Percentiles rank a stretch among this genome's conserved stretches.
phyloP scores from a whole-genome alignment of 1,140 invertebrate species.

The Rhagoletis pomonella region DNA sequence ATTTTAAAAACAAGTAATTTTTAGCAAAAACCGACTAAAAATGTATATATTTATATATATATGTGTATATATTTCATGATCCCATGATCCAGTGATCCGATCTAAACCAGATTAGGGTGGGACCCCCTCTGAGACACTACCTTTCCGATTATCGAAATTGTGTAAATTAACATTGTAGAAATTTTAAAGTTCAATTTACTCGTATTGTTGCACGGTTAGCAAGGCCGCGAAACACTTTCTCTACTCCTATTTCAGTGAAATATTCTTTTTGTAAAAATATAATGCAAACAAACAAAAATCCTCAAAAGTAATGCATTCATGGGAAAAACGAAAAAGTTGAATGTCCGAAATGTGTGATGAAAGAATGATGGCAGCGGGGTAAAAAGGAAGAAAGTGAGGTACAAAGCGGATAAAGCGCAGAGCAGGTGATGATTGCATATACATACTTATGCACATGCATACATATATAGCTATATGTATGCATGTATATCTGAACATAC shows the following conservation, averaged over 20 bases:
- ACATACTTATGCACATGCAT: neutral
- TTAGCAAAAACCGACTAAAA: too few relatives aligned
- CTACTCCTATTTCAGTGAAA: neutral
- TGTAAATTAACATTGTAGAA: neutral
- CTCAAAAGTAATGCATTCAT: neutral
- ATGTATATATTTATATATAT: neutral
- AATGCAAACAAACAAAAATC: neutral
- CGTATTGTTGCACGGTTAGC: neutral
- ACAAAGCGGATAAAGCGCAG: slow-evolving; percentile 22
- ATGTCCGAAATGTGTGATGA: slow-evolving; percentile 18
- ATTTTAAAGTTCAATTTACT: neutral
- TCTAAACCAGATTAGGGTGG: too few relatives aligned
- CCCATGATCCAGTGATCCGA: too few relatives aligned
- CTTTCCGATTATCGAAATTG: neutral
- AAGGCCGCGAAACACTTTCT: slow-evolving; percentile 34
- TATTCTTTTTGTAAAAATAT: slow-evolving; percentile 40
- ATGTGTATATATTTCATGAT: neutral
- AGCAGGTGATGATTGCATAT: slow-evolving; percentile 39
- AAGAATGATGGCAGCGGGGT: neutral
- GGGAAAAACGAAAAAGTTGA: slow-evolving; percentile 43
- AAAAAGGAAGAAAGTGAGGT: slow-evolving; percentile 40
- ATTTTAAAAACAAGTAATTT: too few relatives aligned
- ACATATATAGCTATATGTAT: neutral
- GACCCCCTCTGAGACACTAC: too few relatives aligned
- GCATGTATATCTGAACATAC: neutral